Percentiles rank a stretch among this genome's conserved stretches.
Conservation (phyloP, 2,113 vertebrate genomes). For the Pampusana beccarii region DNA sequence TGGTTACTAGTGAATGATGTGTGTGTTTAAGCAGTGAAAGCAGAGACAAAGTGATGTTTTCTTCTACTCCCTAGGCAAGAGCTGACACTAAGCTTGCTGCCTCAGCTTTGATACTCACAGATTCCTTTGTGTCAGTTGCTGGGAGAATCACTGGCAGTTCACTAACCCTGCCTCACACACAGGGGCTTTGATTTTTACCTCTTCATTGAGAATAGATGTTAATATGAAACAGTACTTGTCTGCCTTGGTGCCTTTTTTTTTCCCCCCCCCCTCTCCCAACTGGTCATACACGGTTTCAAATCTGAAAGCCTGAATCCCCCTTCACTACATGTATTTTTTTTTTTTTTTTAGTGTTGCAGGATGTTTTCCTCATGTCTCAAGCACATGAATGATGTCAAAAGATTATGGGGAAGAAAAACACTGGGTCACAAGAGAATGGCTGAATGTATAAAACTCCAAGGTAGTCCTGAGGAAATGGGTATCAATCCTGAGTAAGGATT, state of each 20-base stretch:
- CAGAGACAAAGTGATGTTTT: slow-evolving; percentile 59
- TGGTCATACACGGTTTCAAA: not conserved
- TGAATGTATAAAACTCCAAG: slow-evolving; percentile 4
- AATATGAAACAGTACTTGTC: slow-evolving; percentile 28
- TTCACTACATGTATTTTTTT: not conserved
- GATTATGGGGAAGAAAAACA: not conserved
- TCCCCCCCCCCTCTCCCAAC: accelerated
- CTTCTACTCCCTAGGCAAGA: slow-evolving; percentile 44
- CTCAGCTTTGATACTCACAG: slow-evolving; percentile 31
- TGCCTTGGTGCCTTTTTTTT: not conserved
- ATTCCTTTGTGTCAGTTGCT: slow-evolving; percentile 46
- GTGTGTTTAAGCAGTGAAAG: slow-evolving; percentile 46
- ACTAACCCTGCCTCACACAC: not conserved
- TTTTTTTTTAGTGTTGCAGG: not conserved
- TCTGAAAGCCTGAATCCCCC: not conserved
- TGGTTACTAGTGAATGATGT: slow-evolving; percentile 52
- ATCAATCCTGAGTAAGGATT: not conserved
- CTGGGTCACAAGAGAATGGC: not conserved
- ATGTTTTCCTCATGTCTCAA: not conserved
- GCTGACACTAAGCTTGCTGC: slow-evolving; percentile 35
- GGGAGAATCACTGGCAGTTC: slow-evolving; percentile 62
- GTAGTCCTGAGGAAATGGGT: not conserved
- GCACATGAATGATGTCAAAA: not conserved
- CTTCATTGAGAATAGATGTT: slow-evolving; percentile 48
- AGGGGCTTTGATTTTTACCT: slow-evolving; percentile 55